Conservation (phyloP, 1,140 invertebrate species). For the Diorhabda sublineata region DNA sequence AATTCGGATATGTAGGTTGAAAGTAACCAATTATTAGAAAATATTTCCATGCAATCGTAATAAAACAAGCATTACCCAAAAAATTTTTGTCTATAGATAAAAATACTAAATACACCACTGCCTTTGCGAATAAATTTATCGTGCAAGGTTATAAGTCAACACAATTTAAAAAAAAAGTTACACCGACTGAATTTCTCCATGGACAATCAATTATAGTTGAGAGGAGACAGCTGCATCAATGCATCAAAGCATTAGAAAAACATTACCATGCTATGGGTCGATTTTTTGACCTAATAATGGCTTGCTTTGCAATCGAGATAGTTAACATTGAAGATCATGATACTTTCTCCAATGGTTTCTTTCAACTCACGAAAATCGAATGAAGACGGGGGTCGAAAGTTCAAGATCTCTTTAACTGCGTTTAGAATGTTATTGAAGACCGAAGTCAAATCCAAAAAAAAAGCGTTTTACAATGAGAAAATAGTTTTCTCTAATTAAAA, state of each 20-base stretch:
- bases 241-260: background rate
- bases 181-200: background rate
- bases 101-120: background rate
- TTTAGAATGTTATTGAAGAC: background rate
- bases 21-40: no score
- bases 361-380: slow-evolving; percentile 2
- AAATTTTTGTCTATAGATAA: no score
- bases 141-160: background rate
- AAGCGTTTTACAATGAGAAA: no score
- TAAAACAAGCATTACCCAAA: no score
- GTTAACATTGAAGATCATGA: slow-evolving; percentile 2
- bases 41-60: no score
- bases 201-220: background rate
- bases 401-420: background rate
- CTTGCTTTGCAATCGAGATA: slow-evolving; percentile 1
- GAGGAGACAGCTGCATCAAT: background rate
- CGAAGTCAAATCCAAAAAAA: no score
- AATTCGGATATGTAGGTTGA: no score
- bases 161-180: background rate
- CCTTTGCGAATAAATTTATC: background rate
- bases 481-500: no score
- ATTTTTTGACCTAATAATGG: slow-evolving; percentile 3
- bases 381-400: slow-evolving; percentile 1
- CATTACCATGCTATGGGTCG: background rate
- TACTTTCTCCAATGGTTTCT: background rate